Conservation (phyloP, 2,113 vertebrate genomes). For the Tonatia bakeri region DNA sequence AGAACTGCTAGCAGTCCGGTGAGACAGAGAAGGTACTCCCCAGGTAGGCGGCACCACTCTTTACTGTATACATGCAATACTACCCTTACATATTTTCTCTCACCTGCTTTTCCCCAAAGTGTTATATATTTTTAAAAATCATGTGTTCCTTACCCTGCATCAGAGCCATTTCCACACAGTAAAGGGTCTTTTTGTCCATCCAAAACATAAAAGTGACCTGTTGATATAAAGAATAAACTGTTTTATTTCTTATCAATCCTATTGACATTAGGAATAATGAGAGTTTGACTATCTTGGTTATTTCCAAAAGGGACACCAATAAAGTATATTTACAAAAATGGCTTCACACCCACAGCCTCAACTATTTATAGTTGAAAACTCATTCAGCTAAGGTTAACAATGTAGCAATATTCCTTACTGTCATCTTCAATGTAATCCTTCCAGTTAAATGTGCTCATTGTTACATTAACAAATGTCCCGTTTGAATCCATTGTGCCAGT, state of each 20-base stretch:
- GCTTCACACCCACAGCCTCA: background rate
- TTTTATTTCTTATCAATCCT: conserved; percentile 12
- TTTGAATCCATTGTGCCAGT: conserved; percentile 78
- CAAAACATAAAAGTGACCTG: conserved; percentile 85
- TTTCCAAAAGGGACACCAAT: background rate
- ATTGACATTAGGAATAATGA: background rate
- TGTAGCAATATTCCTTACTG: conserved; percentile 82
- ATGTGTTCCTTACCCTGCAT: conserved; percentile 89
- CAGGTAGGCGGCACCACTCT: background rate
- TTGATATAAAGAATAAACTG: conserved; percentile 64
- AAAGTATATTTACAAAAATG: background rate
- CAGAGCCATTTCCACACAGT: conserved; percentile 90
- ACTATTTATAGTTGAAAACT: conserved; percentile 33
- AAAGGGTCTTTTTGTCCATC: conserved; percentile 88
- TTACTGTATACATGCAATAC: background rate
- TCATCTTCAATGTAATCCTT: conserved; percentile 84
- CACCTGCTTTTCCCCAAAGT: background rate
- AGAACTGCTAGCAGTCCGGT: background rate
- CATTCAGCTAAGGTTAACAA: conserved; percentile 32
- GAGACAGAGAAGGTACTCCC: background rate
- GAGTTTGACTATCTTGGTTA: background rate
- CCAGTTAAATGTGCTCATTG: conserved; percentile 84
- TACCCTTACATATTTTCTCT: background rate
- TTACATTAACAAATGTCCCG: conserved; percentile 76
- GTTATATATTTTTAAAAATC: background rate